Conservation (phyloP, 2,797 vertebrate genomes). For the Alcedo quadribrachys region DNA sequence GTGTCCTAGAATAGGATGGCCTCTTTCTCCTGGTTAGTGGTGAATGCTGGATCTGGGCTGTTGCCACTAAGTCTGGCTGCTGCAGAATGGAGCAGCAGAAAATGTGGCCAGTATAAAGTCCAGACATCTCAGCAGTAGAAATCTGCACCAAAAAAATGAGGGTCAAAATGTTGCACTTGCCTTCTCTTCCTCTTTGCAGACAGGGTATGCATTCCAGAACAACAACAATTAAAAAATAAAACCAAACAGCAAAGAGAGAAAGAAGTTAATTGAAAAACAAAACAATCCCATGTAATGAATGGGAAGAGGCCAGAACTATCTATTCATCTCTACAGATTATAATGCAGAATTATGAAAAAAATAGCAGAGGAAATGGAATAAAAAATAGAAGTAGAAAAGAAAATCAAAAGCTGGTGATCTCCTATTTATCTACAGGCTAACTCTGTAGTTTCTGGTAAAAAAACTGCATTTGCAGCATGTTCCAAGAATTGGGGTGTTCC, state of each 20-base stretch:
- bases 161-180: background rate
- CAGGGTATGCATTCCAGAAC: background rate
- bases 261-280: background rate
- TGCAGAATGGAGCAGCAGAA: background rate
- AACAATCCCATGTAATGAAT: background rate
- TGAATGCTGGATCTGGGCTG: slow-evolving; percentile 22
- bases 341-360: background rate
- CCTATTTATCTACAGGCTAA: background rate
- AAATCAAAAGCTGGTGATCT: background rate
- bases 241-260: background rate
- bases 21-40: slow-evolving; percentile 2
- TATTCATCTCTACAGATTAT: background rate
- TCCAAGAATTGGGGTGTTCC: background rate
- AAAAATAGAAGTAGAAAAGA: background rate
- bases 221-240: background rate
- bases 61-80: slow-evolving; percentile 6
- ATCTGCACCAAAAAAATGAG: background rate
- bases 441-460: background rate
- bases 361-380: background rate
- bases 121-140: background rate
- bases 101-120: rapidly evolving
- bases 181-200: background rate
- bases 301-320: background rate
- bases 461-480: background rate
- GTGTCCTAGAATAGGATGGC: background rate